Percentiles rank a stretch among this genome's conserved stretches.
Evolutionary conservation across 2,888 invertebrate genomes (phyloP).

Genomic region (Meta bourneti): DNA sequence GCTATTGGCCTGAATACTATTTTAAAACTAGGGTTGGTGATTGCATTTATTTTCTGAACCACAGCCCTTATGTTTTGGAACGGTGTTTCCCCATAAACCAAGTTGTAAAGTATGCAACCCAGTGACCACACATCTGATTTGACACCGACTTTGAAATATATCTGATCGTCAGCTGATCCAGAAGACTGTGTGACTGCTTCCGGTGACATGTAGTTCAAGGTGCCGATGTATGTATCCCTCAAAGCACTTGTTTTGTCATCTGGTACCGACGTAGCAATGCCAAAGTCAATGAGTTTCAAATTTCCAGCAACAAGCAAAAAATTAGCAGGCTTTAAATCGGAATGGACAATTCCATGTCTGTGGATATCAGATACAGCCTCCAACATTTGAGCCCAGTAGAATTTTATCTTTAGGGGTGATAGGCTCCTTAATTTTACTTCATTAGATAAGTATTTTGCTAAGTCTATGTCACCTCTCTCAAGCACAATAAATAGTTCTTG

Average conservation of each 20-base stretch:
- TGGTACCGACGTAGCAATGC: conserved; percentile 93
- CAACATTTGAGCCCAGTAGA: conserved; percentile 97
- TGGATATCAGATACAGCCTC: conserved; percentile 95
- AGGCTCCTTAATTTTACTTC: conserved; percentile 82
- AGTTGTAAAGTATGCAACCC: conserved; percentile 96
- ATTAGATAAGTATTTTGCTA: conserved; percentile 86
- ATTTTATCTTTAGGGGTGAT: conserved; percentile 88
- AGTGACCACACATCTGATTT: conserved; percentile 98
- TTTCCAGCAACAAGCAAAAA: conserved; percentile 92
- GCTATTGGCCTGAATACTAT: conserved; percentile 86
- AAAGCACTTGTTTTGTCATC: conserved; percentile 93
- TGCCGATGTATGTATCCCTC: conserved; percentile 86
- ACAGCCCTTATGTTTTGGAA: conserved; percentile 90
- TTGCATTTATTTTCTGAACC: conserved; percentile 88
- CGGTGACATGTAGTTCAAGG: conserved; percentile 97
- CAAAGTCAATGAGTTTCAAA: conserved; percentile 97
- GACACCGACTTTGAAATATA: conserved; percentile 82
- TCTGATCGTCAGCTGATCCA: conserved; percentile 13
- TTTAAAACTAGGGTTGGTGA: conserved; percentile 86
- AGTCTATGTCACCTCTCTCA: conserved; percentile 95
- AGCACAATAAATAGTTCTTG: conserved; percentile 90
- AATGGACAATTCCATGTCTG: conserved; percentile 95
- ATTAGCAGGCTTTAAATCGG: conserved; percentile 97
- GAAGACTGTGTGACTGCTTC: conserved; percentile 86
- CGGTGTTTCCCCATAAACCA: conserved; percentile 94